phyloP scores from a whole-genome alignment of 2,113 vertebrate species.

The Osmerus eperlanus region DNA sequence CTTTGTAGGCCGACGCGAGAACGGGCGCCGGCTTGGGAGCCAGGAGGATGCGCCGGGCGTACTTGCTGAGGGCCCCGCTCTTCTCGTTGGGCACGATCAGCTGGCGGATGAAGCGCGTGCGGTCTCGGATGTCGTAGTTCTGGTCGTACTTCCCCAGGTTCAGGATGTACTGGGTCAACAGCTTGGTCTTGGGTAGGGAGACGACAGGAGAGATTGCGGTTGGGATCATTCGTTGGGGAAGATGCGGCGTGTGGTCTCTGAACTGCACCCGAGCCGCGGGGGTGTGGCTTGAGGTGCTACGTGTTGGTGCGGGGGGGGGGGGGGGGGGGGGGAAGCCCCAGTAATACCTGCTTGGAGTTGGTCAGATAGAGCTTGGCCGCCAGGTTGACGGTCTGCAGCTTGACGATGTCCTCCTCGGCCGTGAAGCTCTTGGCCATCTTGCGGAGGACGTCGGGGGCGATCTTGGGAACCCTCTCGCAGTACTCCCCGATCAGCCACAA shows the following conservation, averaged over 20 bases:
- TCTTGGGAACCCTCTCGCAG: conserved; percentile 93
- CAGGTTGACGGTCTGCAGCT: conserved; percentile 90
- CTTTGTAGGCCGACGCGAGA: conserved; percentile 95
- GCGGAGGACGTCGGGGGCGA: conserved; percentile 92
- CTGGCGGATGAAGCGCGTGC: conserved; percentile 96
- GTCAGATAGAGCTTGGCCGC: conserved; percentile 95
- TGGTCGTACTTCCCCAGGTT: conserved; percentile 98
- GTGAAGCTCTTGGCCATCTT: conserved; percentile 93
- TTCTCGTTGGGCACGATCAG: conserved; percentile 97
- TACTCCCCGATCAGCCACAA: conserved; percentile 97
- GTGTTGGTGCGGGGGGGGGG: no score
- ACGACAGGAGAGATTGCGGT: background rate
- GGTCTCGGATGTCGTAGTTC: conserved; percentile 98
- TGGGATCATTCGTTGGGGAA: conserved; percentile 26
- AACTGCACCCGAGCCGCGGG: background rate
- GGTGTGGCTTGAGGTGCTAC: background rate
- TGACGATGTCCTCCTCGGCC: conserved; percentile 91
- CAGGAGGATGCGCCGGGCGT: conserved; percentile 93
- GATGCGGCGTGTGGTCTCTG: background rate
- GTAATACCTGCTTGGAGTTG: conserved; percentile 92
- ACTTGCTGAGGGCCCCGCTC: conserved; percentile 92
- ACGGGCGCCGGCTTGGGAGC: conserved; percentile 92
- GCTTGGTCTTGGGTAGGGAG: conserved; percentile 87
- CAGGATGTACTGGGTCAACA: conserved; percentile 98
- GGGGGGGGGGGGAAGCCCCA: no score